Percentiles rank a stretch among this genome's conserved stretches.
Conservation (phyloP, 35 echinoderm and acorn worm genomes). For the Ophioderma brevispina region DNA sequence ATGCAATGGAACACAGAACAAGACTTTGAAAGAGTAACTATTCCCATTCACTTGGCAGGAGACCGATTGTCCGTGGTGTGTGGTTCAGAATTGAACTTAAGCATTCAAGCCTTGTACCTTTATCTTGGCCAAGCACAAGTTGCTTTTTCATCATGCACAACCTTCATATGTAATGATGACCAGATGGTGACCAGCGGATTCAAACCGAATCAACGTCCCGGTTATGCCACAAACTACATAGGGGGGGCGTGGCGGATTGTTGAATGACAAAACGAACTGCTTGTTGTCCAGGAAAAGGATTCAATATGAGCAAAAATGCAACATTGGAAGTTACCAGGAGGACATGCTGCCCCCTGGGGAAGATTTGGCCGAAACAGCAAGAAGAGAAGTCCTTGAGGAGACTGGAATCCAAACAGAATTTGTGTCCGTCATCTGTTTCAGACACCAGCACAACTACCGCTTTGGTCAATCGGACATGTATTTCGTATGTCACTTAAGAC, state of each 20-base stretch:
- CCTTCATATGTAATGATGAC: constrained; percentile 81
- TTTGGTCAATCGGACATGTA: constrained; percentile 77
- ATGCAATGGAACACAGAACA: neutral
- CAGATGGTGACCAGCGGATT: constrained; percentile 70
- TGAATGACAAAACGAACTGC: constrained; percentile 78
- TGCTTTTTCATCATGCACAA: constrained; percentile 81
- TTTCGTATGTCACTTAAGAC: constrained; percentile 70
- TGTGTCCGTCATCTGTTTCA: constrained; percentile 55
- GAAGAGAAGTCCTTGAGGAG: constrained; percentile 70
- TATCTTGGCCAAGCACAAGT: constrained; percentile 42
- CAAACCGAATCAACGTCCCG: constrained; percentile 70
- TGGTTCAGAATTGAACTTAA: neutral
- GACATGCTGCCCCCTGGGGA: constrained; percentile 59
- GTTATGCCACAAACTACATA: constrained; percentile 69
- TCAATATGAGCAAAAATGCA: neutral
- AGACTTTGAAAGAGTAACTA: neutral
- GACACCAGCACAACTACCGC: constrained; percentile 66
- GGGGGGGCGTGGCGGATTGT: constrained; percentile 73
- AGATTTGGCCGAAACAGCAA: constrained; percentile 56
- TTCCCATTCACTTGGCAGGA: neutral
- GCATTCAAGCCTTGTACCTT: neutral
- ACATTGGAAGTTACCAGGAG: constrained; percentile 72
- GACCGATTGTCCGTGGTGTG: neutral
- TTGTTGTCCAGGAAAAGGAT: constrained; percentile 66
- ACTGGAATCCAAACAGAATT: constrained; percentile 75